Evolutionary conservation across 2,888 invertebrate genomes (phyloP).

Genomic region (Maniola hyperantus): DNA sequence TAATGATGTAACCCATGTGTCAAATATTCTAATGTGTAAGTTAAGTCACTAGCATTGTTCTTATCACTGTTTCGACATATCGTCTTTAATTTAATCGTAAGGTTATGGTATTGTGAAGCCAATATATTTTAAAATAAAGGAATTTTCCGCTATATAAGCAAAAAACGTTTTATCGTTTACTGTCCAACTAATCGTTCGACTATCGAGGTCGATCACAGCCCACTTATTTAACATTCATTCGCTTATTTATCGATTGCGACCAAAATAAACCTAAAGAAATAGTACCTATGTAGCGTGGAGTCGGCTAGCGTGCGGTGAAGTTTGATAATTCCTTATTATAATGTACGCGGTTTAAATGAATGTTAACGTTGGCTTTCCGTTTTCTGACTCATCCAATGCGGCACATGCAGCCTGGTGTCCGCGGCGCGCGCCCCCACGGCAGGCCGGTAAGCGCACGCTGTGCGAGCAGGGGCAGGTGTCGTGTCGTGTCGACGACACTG

Average conservation of each 20-base stretch:
- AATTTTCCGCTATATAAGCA: constrained; percentile 81
- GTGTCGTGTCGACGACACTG: constrained; percentile 8
- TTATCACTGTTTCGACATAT: constrained; percentile 81
- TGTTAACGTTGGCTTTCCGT: constrained; percentile 65
- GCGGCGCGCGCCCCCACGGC: constrained; percentile 61
- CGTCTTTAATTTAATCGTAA: constrained; percentile 75
- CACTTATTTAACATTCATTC: constrained; percentile 68
- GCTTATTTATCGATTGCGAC: constrained; percentile 76
- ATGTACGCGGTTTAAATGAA: constrained; percentile 49
- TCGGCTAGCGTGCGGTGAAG: constrained; percentile 70
- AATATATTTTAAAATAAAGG: constrained; percentile 83
- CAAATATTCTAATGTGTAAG: constrained; percentile 67
- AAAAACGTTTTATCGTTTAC: constrained; percentile 78
- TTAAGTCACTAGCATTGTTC: constrained; percentile 76
- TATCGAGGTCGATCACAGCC: constrained; percentile 66
- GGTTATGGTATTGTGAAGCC: constrained; percentile 80
- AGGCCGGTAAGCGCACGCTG: constrained; percentile 61
- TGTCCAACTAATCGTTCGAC: constrained; percentile 70
- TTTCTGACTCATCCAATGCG: constrained; percentile 80
- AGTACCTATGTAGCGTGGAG: constrained; percentile 75
- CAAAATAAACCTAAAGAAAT: constrained; percentile 78
- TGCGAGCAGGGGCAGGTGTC: constrained; percentile 27
- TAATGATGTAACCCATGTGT: constrained; percentile 77
- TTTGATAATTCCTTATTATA: constrained; percentile 51
- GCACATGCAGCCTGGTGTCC: constrained; percentile 69